Conservation (phyloP, 2,888 invertebrate genomes). For the Xestia sexstrigata region DNA sequence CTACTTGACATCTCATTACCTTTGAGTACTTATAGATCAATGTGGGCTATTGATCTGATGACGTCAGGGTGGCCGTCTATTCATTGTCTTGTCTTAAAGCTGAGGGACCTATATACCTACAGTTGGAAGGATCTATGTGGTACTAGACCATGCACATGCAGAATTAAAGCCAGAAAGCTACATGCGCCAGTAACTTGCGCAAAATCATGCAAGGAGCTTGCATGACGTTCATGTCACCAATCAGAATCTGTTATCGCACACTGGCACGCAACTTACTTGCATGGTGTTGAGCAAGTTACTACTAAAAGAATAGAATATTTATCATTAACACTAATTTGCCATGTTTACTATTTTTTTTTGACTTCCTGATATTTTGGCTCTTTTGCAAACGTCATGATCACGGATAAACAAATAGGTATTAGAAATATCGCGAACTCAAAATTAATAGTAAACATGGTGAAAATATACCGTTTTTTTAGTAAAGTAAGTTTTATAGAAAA, state of each 20-base stretch:
- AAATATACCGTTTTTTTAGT: no score
- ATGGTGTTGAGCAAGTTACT: not conserved
- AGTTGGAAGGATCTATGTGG: not conserved
- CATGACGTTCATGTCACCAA: not conserved
- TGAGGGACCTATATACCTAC: not conserved
- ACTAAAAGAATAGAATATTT: not conserved
- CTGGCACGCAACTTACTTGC: not conserved
- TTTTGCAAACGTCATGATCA: no score
- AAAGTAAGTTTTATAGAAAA: not conserved
- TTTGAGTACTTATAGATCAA: conserved; percentile 12
- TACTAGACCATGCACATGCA: no score
- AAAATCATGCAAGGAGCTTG: not conserved
- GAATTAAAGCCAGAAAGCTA: not conserved
- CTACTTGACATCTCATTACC: conserved; percentile 24
- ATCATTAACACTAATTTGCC: no score
- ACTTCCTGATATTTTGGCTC: no score
- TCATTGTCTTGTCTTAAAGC: not conserved
- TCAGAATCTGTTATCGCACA: not conserved
- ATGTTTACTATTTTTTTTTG: no score
- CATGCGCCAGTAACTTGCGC: not conserved
- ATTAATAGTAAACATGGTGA: no score
- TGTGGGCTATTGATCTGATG: conserved; percentile 32
- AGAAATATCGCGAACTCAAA: no score
- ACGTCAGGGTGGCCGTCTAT: not conserved
- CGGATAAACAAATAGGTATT: no score